phyloP scores from a whole-genome alignment of 2,888 invertebrate genomes.

The Ceriagrion tenellum region DNA sequence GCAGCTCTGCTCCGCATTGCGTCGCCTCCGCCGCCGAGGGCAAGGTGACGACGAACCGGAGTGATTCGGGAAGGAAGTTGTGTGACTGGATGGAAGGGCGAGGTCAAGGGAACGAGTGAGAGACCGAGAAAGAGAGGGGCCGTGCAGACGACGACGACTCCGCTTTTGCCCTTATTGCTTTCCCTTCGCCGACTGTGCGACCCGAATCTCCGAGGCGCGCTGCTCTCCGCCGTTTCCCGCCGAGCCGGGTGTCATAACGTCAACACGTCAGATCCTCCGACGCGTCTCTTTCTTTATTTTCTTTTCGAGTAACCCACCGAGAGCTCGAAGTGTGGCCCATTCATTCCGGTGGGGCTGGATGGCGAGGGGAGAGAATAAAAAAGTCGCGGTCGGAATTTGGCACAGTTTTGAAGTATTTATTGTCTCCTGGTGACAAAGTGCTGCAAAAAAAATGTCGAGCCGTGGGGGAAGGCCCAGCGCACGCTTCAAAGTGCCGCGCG shows the following conservation, averaged over 20 bases:
- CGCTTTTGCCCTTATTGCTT: neutral
- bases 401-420: neutral
- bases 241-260: neutral
- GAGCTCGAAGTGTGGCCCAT: neutral
- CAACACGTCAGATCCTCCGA: too few species aligned
- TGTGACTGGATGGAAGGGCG: neutral
- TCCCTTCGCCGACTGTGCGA: neutral
- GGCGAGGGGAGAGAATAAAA: neutral
- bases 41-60: conserved; percentile 27
- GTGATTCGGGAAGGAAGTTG: neutral
- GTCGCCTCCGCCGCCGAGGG: neutral
- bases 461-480: neutral
- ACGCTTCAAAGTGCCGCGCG: neutral
- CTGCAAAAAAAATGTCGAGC: neutral
- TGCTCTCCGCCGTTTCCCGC: neutral
- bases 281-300: too few species aligned
- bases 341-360: neutral
- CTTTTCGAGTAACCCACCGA: too few species aligned
- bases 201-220: neutral
- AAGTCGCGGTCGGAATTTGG: neutral
- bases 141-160: neutral
- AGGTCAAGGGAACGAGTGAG: conserved; percentile 23
- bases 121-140: neutral
- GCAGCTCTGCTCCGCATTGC: neutral
- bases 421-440: neutral